Base-by-base conservation (phyloP, 2,113 vertebrate species). In the Toxotes chatareus region DNA sequence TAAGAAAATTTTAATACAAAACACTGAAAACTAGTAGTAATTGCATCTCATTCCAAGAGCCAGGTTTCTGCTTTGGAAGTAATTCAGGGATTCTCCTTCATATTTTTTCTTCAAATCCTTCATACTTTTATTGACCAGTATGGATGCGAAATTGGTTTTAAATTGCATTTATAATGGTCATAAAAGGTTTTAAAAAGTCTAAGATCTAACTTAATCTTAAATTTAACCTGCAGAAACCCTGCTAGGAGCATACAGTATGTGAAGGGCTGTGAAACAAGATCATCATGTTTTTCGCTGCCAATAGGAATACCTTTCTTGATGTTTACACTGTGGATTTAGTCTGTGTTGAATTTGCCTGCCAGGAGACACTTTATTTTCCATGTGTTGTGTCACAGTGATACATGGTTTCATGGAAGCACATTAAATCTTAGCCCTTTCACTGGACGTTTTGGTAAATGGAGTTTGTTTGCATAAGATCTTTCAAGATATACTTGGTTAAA, bases 181-280 rank as follows among this genome's bases (percentile, higher is more conserved):
- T 36, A 5, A 27, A 31, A 57, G 23, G n/a, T 56, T 11, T 17
- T 12, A 49, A 49, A 49, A 49, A 27, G 27, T 27, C 27, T 1
- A 27, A 27, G 27, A 27, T 27, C 27, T 27, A 27, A 27, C 27
- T 27, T 27, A n/a, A n/a, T 47, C 34, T 36, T 47, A 11, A 47
- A 47, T 11, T 49, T 49, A 49, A 49, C 46, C 4, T 19, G 23
- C 23, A 7, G 7, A 38, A 47, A 60, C n/a, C 56, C 14, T 36
- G 42, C 19, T 40, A 14, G 23, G 23, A 40, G 16, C 13, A 16
- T 2, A 38, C 31, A 27, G 0, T 14, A 40, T 40, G 6, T 34
- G 38, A 73, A 1, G 23, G 11, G 66, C 66, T 4, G 46, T 10
- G 27, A 74, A 75, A 77, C 73, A 31, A 55, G 78, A 21, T 17